Evolutionary conservation across 2,888 invertebrate genomes (phyloP).

Genomic region (Athalia rosae): DNA sequence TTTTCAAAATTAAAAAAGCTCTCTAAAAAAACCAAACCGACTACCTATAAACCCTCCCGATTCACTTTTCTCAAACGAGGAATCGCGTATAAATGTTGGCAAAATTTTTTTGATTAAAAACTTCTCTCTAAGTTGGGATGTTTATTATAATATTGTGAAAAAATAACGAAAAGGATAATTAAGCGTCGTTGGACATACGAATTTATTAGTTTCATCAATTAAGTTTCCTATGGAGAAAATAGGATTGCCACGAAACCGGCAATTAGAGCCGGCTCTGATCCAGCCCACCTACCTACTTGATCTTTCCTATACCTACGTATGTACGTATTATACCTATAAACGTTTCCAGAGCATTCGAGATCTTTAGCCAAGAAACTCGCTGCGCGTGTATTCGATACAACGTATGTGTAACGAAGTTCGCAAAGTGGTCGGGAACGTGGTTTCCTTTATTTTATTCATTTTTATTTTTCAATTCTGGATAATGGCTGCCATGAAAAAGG

Average conservation of each 20-base stretch:
- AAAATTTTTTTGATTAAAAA: too few species aligned
- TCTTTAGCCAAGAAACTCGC: background rate
- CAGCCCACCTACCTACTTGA: slow-evolving; percentile 51
- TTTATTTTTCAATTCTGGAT: background rate
- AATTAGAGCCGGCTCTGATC: slow-evolving; percentile 60
- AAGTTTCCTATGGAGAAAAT: slow-evolving; percentile 65
- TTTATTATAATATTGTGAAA: too few species aligned
- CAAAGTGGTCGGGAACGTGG: slow-evolving; percentile 18
- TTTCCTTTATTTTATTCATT: background rate
- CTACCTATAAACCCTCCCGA: slow-evolving; percentile 55
- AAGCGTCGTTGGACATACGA: slow-evolving; percentile 46
- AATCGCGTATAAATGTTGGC: background rate
- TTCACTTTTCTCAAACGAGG: background rate
- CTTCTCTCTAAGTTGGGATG: too few species aligned
- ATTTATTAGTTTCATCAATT: slow-evolving; percentile 71
- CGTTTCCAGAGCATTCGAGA: background rate
- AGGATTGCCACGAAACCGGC: slow-evolving; percentile 63
- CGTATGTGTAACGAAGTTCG: slow-evolving; percentile 13
- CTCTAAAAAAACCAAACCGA: slow-evolving; percentile 58
- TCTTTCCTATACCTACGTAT: background rate
- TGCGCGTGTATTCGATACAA: background rate
- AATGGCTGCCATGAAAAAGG: slow-evolving; percentile 9
- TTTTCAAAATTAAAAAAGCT: slow-evolving; percentile 56
- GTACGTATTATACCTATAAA: background rate
- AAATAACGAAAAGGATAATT: background rate